Base-by-base conservation (phyloP, 2,797 vertebrate species). In the Leptodactylus fallax region DNA sequence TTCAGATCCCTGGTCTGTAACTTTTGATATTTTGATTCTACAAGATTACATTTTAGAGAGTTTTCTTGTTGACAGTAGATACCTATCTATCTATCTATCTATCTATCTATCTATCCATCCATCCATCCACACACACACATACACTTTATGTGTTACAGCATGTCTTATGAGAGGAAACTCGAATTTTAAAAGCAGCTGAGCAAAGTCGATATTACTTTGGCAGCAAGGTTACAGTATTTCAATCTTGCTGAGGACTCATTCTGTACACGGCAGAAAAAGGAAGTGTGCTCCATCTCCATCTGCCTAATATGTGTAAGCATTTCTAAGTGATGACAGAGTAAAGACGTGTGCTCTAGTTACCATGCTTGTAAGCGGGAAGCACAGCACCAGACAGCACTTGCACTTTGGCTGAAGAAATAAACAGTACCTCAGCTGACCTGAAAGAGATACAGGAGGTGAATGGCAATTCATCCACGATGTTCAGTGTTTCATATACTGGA, bases 221-320 rank as follows among this genome's bases (percentile, higher is more conserved):
- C 53, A 58, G 49, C 21, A 78, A 8, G 47, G 21, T 60, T 79
- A 79, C 25, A 77, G 21, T 53, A 23, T 53, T 51, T 76, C 45
- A 76, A n/a, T 51, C 19, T n/a, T 21, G 16, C 25, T 69, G 67
- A 74, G 45, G 47, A 45, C 58, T 60, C 77, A 10, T 63, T 81
- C 79, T 63, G 60, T n/a, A 49, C 58, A 49, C 11, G 3, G 36
- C 82, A 72, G 61, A 83, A 45, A 21, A 72, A 36, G 17, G 65
- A 83, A 58, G 56, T 8, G 45, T 83, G 67, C 53, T 71, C 67
- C 82, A 51, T 83, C 63, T 27, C 81, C 49, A 79, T 79, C 79
- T 81, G 79, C 58, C 58, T 63, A n/a, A 63, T 81, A 81, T 49
- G 45, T 81, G n/a, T 81, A 81, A 81, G 79, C 60, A 61, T 65